Conservation (phyloP, 92 coral and sea anemone species). For the Palythoa caribaeorum region DNA sequence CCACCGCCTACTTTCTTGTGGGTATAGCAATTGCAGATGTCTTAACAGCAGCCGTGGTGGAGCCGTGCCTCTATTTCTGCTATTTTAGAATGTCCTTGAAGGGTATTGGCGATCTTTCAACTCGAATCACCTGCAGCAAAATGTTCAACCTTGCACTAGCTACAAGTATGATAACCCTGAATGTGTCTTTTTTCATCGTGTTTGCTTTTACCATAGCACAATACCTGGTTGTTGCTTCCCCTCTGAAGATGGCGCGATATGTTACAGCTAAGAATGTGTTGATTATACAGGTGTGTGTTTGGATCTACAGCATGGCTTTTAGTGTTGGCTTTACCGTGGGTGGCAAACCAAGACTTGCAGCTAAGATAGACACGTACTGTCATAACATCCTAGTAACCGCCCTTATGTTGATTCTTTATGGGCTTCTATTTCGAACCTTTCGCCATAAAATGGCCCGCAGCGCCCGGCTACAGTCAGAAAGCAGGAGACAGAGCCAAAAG, state of each 20-base stretch:
- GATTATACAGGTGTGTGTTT: background rate
- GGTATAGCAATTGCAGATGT: background rate
- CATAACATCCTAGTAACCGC: background rate
- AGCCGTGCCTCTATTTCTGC: slow-evolving; percentile 19
- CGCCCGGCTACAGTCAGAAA: slow-evolving; percentile 8
- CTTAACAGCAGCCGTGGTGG: background rate
- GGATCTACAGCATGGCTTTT: slow-evolving; percentile 11
- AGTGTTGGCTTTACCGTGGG: background rate
- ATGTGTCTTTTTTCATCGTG: background rate
- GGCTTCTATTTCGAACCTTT: slow-evolving; percentile 15
- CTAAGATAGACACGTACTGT: background rate
- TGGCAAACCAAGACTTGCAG: background rate
- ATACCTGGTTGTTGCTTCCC: slow-evolving; percentile 20
- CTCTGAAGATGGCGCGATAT: slow-evolving; percentile 21
- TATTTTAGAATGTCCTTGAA: slow-evolving; percentile 5
- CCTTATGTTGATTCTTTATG: background rate
- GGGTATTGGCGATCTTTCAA: background rate
- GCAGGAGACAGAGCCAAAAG: slow-evolving; percentile 10
- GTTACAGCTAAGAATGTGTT: slow-evolving; percentile 16
- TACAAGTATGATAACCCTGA: background rate
- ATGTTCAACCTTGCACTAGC: background rate
- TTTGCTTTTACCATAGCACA: slow-evolving; percentile 17
- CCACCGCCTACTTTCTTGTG: no score
- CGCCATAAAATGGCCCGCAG: slow-evolving; percentile 40
- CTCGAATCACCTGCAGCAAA: background rate